These are phyloP conservation scores for Onychorhynchus coronatus DNA, from an alignment of 2,113 vertebrate species.

Conservation along the genomic window DNA sequence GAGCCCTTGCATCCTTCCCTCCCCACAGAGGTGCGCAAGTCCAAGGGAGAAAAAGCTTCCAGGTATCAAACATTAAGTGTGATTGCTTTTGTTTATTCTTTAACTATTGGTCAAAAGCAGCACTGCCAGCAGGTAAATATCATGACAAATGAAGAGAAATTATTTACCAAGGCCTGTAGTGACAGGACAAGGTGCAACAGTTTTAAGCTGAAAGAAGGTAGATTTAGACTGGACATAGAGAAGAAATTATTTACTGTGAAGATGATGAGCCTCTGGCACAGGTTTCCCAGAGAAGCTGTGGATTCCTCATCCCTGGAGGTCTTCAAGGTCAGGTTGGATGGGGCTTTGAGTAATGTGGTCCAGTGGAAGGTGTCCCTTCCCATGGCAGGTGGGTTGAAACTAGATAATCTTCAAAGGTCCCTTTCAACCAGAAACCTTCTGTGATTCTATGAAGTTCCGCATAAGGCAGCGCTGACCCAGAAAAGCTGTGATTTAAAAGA, in stretches of 20 bases:
- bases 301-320: not conserved
- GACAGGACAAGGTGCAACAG: not conserved
- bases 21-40: no score
- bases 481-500: not conserved
- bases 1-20: not conserved
- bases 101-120: not conserved
- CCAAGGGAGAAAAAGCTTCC: not conserved
- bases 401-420: not conserved
- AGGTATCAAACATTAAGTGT: not conserved
- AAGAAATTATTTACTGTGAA: not conserved
- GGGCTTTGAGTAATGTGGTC: not conserved
- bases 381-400: accelerated
- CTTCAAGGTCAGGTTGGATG: not conserved
- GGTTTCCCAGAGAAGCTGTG: not conserved
- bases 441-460: not conserved
- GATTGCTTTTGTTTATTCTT: not conserved
- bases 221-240: not conserved
- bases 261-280: not conserved
- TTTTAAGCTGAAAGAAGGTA: not conserved
- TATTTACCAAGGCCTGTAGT: not conserved
- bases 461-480: not conserved
- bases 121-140: accelerated
- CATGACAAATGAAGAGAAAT: not conserved
- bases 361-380: not conserved
- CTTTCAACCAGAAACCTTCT: not conserved